Conservation (phyloP, 2,888 invertebrate species). For the Automeris io region DNA sequence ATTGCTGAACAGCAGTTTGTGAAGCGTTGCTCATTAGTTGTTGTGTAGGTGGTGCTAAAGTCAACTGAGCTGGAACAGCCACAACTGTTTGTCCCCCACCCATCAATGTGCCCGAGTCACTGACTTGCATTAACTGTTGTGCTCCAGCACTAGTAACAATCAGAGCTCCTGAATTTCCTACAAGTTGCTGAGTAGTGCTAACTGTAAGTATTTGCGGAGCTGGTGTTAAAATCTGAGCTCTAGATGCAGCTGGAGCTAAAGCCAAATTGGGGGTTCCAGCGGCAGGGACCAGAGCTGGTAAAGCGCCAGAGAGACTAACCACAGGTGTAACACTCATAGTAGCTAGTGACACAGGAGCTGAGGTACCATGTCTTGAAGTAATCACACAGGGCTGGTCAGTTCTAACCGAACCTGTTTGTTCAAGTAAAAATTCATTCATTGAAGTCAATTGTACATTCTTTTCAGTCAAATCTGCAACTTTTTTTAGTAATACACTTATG, state of each 20-base stretch:
- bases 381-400: constrained; percentile 66
- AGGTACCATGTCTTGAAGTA: constrained; percentile 65
- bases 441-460: constrained; percentile 65
- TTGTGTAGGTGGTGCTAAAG: constrained; percentile 55
- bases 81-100: constrained; percentile 69
- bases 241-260: constrained; percentile 61
- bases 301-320: constrained; percentile 61
- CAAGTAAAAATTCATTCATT: constrained; percentile 69
- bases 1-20: constrained; percentile 61
- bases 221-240: constrained; percentile 64
- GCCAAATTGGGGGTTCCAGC: constrained; percentile 57
- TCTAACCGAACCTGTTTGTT: constrained; percentile 60
- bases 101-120: constrained; percentile 70
- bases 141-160: constrained; percentile 72
- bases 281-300: constrained; percentile 61
- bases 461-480: constrained; percentile 61
- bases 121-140: constrained; percentile 71
- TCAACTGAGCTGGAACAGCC: constrained; percentile 66
- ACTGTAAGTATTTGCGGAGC: constrained; percentile 68
- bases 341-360: constrained; percentile 66
- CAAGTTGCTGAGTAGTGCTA: constrained; percentile 66
- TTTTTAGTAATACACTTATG: constrained; percentile 65
- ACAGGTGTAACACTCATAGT: constrained; percentile 71
- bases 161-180: constrained; percentile 66
- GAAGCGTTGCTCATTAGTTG: constrained; percentile 61